These are phyloP conservation scores for Sinohyriopsis cumingii DNA, from an alignment of 2,888 invertebrate species.

Conservation along the genomic window DNA sequence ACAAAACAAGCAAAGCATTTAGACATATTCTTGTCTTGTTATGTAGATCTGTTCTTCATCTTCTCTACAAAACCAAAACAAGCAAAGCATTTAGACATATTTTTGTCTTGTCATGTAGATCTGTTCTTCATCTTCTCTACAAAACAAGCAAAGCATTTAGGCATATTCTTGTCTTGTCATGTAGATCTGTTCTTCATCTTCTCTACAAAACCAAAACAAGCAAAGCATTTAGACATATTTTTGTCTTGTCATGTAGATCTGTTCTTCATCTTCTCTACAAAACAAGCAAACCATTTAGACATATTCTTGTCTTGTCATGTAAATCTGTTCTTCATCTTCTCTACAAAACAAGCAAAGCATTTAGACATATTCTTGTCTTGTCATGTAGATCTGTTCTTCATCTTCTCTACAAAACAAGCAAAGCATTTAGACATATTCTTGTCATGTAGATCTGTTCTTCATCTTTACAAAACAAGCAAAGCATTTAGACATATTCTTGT, in stretches of 20 bases:
- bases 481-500: too few relatives aligned
- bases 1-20: conserved; percentile 7
- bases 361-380: too few relatives aligned
- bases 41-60: conserved; percentile 42
- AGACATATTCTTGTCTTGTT: too few relatives aligned
- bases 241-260: conserved; percentile 1
- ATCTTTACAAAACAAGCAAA: conserved; percentile 30
- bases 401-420: conserved; percentile 36
- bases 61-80: conserved; percentile 38
- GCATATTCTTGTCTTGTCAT: too few relatives aligned
- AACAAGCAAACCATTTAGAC: neutral
- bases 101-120: too few relatives aligned
- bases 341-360: conserved; percentile 22
- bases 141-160: conserved; percentile 3
- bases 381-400: conserved; percentile 38
- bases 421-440: too few relatives aligned
- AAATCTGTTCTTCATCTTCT: conserved; percentile 43
- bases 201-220: conserved; percentile 34
- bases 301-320: too few relatives aligned
- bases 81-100: too few relatives aligned
- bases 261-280: conserved; percentile 48
- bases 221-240: too few relatives aligned
- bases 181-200: conserved; percentile 41
- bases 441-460: conserved; percentile 29
- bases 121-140: conserved; percentile 47